Evolutionary conservation across 92 coral and sea anemone species (phyloP).

Genomic region (Zoanthus sansibaricus): DNA sequence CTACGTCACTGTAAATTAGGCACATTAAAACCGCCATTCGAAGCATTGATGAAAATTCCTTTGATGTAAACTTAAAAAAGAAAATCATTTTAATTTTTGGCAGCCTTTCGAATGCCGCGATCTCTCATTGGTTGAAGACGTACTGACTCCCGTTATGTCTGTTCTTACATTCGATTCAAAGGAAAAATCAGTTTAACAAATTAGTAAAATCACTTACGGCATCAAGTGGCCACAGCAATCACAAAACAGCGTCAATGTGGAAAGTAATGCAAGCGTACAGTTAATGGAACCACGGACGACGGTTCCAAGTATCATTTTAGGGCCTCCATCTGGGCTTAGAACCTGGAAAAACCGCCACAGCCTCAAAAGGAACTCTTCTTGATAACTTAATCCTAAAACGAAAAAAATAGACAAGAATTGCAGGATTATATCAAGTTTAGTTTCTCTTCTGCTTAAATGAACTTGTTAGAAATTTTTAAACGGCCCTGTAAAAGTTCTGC

Average conservation of each 20-base stretch:
- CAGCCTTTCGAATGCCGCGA: too few species aligned
- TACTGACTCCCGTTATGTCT: too few species aligned
- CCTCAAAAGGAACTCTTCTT: slow-evolving; percentile 93
- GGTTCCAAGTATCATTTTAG: slow-evolving; percentile 77
- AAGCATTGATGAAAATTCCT: too few species aligned
- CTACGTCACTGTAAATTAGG: too few species aligned
- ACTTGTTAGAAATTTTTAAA: too few species aligned
- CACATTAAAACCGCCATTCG: too few species aligned
- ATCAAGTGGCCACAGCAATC: slow-evolving; percentile 95
- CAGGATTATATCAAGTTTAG: not conserved
- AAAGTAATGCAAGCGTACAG: slow-evolving; percentile 77
- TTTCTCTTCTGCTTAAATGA: not conserved
- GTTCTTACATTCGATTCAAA: too few species aligned
- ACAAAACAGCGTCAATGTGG: slow-evolving; percentile 90
- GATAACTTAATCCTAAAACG: slow-evolving; percentile 88
- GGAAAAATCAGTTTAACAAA: not conserved
- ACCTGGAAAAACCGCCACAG: slow-evolving; percentile 94
- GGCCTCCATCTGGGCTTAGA: slow-evolving; percentile 89
- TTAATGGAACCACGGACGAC: slow-evolving; percentile 77
- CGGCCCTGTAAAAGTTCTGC: too few species aligned
- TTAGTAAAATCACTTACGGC: slow-evolving; percentile 65
- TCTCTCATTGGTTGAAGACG: too few species aligned
- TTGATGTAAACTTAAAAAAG: too few species aligned
- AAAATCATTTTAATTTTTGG: too few species aligned
- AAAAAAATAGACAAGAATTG: not conserved